Conservation (phyloP, 1,140 invertebrate species). For the Protaetia brevitarsis region DNA sequence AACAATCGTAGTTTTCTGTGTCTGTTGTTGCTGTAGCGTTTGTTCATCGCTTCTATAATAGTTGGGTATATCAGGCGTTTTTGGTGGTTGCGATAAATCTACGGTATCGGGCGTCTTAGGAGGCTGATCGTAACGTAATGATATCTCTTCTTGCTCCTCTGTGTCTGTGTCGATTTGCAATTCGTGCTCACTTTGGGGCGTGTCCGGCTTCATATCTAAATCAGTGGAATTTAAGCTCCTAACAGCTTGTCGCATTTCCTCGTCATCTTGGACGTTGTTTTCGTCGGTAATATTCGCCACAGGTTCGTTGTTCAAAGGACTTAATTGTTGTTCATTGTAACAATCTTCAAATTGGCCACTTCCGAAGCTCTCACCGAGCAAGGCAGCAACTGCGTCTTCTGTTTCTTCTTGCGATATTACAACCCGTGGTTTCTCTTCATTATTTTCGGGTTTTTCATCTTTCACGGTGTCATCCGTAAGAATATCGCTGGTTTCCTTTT, state of each 20-base stretch:
- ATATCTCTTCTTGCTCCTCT: slow-evolving; percentile 58
- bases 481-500: slow-evolving; percentile 46
- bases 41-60: slow-evolving; percentile 36
- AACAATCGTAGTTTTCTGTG: slow-evolving; percentile 27
- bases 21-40: slow-evolving; percentile 3
- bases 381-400: slow-evolving; percentile 83
- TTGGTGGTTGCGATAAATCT: slow-evolving; percentile 51
- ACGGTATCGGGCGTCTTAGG: slow-evolving; percentile 50
- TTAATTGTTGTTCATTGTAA: slow-evolving; percentile 50
- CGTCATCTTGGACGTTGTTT: slow-evolving; percentile 65
- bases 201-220: slow-evolving; percentile 76
- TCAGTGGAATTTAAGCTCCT: slow-evolving; percentile 71
- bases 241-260: slow-evolving; percentile 74
- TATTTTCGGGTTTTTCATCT: slow-evolving; percentile 46
- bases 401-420: slow-evolving; percentile 90
- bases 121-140: slow-evolving; percentile 44
- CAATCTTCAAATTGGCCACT: slow-evolving; percentile 52
- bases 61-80: slow-evolving; percentile 51
- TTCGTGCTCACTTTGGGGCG: slow-evolving; percentile 78
- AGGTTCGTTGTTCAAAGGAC: slow-evolving; percentile 47
- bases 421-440: slow-evolving; percentile 72
- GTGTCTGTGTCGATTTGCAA: slow-evolving; percentile 85
- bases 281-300: slow-evolving; percentile 52
- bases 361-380: slow-evolving; percentile 80
- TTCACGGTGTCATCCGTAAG: slow-evolving; percentile 33